phyloP scores from a whole-genome alignment of 2,113 vertebrate genomes.

The Gobiocypris rarus region DNA sequence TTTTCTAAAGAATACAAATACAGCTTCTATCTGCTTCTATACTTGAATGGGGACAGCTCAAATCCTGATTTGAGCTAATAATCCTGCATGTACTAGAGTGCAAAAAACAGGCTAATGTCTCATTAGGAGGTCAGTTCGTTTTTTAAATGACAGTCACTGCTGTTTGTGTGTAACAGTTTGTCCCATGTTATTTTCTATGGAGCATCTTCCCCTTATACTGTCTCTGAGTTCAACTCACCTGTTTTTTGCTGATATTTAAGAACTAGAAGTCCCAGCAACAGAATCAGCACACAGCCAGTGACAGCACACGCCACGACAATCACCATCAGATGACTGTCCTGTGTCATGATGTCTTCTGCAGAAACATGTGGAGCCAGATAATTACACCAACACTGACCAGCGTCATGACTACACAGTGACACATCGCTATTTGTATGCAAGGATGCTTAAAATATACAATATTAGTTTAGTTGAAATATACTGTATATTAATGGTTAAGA shows the following conservation, averaged over 20 bases:
- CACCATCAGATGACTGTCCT: neutral
- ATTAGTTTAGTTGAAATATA: neutral
- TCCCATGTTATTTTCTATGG: neutral
- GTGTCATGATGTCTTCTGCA: conserved; percentile 2
- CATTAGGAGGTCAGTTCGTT: no score
- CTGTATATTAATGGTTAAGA: neutral
- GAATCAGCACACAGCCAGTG: neutral
- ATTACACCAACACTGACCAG: neutral
- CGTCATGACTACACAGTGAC: neutral
- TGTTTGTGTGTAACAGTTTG: neutral
- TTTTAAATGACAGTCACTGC: no score
- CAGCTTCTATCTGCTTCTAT: no score
- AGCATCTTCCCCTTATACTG: neutral
- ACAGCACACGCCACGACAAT: neutral
- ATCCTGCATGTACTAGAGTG: neutral
- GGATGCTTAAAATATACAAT: no score
- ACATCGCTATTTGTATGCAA: neutral
- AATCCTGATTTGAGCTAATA: no score
- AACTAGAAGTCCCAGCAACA: neutral
- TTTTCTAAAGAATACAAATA: no score
- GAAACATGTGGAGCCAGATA: neutral
- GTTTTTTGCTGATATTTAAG: neutral
- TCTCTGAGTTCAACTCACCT: neutral
- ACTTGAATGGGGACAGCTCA: no score
- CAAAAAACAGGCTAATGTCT: neutral